Evolutionary conservation across 2,113 vertebrate species (phyloP), one percentile per base, ranked within the genome.

Genomic region (Brachyhypopomus occidentalis): DNA sequence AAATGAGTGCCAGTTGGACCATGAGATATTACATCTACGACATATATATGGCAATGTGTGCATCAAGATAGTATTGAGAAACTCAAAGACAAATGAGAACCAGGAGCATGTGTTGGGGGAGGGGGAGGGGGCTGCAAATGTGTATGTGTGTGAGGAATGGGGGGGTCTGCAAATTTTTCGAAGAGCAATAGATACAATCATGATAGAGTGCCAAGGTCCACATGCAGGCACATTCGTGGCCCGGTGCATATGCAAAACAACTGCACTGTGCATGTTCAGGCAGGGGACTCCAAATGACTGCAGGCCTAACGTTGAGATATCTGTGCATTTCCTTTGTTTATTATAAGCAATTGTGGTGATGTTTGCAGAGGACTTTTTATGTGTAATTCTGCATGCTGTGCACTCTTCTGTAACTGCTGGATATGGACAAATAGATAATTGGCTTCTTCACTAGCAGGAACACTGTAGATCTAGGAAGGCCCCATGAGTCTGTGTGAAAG

Each of bases 391-490:
- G 60, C 6, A 75, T 48, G 23, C 25, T 69, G 72, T 75, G 79
- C 36, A 30, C 52, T 41, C 19, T 59, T 23, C 5, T 70, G 34
- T 70, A 60, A 69, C 59, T 75, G 22, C 34, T 45, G 48, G 48
- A 20, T 11, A 76, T 17, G 58, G 19, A 76, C 60, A 38, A 60
- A 76, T 9, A 67, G 19, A 76, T 70, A 25, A 60, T 30, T 70
- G 36, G 9, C 36, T 75, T 69, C 63, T 72, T 81, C 4, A 59
- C 11, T 56, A 30, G 59, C n/a, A 58, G 30, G 56, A 78, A 70
- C 70, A 48, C 72, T 70, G 17, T 62, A 75, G 72, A 22, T 41
- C 5, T 27, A 0, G 60, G 17, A 22, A n/a, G 34, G n/a, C 38
- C 38, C 17, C 14, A 36, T 3, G 23, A 36, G 6, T 14, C 19